Percentiles rank a stretch among this genome's conserved stretches.
Conservation (phyloP, 2,888 invertebrate genomes). For the Acleris emargana region DNA sequence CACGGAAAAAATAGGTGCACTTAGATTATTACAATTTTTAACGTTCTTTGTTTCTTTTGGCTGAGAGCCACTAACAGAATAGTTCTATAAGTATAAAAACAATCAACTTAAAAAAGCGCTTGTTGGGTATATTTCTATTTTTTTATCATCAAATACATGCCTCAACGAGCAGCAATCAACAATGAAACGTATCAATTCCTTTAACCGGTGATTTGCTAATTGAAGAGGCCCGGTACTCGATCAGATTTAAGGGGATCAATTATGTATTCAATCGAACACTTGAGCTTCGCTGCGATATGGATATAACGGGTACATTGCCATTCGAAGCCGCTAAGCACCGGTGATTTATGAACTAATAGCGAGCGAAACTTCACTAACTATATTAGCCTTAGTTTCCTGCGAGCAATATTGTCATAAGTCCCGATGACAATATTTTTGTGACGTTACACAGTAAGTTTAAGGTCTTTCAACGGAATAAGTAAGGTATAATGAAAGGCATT, state of each 20-base stretch:
- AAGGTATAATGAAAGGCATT: too few relatives aligned
- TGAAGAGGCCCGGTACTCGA: constrained; percentile 30
- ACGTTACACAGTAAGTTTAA: too few relatives aligned
- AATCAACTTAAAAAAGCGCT: too few relatives aligned
- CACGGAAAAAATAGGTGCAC: too few relatives aligned
- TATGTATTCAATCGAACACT: constrained; percentile 35
- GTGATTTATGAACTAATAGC: constrained; percentile 33
- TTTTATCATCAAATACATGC: too few relatives aligned
- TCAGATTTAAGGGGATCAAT: constrained; percentile 36
- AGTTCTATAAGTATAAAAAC: too few relatives aligned
- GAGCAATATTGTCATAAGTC: background rate
- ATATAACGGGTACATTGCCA: constrained; percentile 11
- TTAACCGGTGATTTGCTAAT: constrained; percentile 19
- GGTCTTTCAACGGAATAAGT: too few relatives aligned
- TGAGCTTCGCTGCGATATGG: constrained; percentile 12
- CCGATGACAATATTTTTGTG: too few relatives aligned
- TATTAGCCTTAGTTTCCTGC: background rate
- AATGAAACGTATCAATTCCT: constrained; percentile 14
- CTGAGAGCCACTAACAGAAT: too few relatives aligned
- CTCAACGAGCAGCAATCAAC: background rate
- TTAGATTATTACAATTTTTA: too few relatives aligned
- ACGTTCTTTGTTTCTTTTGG: too few relatives aligned
- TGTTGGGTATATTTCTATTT: too few relatives aligned
- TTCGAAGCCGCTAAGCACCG: constrained; percentile 13
- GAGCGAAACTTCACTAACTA: constrained; percentile 12